Evolutionary conservation across 1,140 invertebrate species (phyloP), one percentile per base, ranked within the genome.

Genomic region (Globodera ellingtonae): DNA sequence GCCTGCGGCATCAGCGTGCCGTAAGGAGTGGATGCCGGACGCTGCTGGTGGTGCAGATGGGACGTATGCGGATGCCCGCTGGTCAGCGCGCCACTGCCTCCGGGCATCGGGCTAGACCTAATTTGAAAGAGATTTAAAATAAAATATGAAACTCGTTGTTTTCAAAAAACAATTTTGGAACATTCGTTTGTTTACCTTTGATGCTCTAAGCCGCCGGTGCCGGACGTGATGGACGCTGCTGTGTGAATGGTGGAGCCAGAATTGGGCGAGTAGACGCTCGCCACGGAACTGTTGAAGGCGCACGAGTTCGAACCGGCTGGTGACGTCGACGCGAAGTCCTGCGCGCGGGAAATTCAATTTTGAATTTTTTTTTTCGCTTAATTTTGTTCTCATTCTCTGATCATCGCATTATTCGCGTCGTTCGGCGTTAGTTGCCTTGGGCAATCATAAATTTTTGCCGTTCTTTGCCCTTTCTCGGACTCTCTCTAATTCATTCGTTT

Each of bases 1-100:
- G 72, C 21, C 79, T 59, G 48, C 52, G 59, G 82, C 62, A 72
- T 80, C 59, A 85, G 56, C 18, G 86, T 84, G 24, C 82, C 84
- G 48, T 77, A 77, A 24, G 84, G 84, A 46, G 86, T 86, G 8
- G 83, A 81, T 21, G 85, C 81, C 24, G 83, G 84, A 44, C 78
- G 79, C 81, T 84, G 85, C 13, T 85, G 72, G 59, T 79, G 71
- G 65, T 71, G 69, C 9, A n/a, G 48, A 8, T 78, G 73, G 48
- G 75, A 59, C 46, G 78, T 69, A 48, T 79, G 78, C 50, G 66
- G 76, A 4, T 70, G 59, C 21, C 52, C 15, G 35, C 65, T 35
- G 71, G 46, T 50, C 48, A 59, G 47, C 21, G 66, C 46, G 70
- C 77, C 72, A 46, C 67, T 67, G 56, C 50, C 66, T 18, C 72